A percentile compares a stretch with the other conserved stretches of the same genome.
phyloP scores from a whole-genome alignment of 2,113 vertebrate genomes.

The Opisthocomus hoazin region DNA sequence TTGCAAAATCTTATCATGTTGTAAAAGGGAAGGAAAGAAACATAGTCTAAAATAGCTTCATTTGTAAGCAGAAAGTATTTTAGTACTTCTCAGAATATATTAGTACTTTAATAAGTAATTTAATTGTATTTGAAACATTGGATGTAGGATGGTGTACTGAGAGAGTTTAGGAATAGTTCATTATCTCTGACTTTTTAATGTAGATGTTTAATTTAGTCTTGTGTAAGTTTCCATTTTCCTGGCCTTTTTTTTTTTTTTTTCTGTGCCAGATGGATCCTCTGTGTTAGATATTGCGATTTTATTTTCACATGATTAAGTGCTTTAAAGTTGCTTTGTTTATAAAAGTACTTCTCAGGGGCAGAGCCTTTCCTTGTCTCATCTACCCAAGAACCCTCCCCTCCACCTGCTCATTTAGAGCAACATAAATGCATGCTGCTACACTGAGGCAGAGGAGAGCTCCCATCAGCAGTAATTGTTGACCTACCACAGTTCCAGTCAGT shows the following conservation, averaged over 20 bases:
- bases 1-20: background rate
- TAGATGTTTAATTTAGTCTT: background rate
- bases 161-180: background rate
- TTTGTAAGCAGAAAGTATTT: background rate
- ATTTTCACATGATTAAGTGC: background rate
- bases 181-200: background rate
- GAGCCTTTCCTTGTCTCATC: background rate
- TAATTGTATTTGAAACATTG: background rate
- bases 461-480: constrained; percentile 27
- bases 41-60: background rate
- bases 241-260: background rate
- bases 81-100: background rate
- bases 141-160: background rate
- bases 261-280: background rate
- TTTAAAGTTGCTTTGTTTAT: background rate
- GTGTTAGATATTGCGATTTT: background rate
- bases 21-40: background rate
- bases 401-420: constrained; percentile 4
- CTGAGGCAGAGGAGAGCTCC: background rate
- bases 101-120: background rate
- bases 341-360: background rate
- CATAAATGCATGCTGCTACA: background rate
- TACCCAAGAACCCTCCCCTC: background rate
- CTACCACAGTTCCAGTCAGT: constrained; percentile 13
- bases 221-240: background rate